Base-by-base conservation (phyloP, 2,113 vertebrate species). In the Ictidomys tridecemlineatus region DNA sequence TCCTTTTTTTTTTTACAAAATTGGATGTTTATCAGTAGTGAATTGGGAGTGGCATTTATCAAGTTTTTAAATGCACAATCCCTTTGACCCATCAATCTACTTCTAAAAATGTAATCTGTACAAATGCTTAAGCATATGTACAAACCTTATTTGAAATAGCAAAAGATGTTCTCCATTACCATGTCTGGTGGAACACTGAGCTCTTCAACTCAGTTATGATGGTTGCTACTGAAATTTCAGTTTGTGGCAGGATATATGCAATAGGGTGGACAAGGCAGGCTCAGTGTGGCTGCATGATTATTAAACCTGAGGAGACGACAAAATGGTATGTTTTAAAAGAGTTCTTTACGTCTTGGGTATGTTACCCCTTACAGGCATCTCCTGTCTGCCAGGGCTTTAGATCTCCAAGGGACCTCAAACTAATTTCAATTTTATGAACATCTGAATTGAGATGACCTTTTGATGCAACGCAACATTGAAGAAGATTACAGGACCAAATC, bases 361-460 rank as follows among this genome's bases (percentile, higher is more conserved):
- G 70, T 24, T 63, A 37, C 39, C 88, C 76, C 39, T 42, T 61
- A 20, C 13, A 39, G 87, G 70, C 32, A 56, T 30, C 85, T 65
- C 5, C 28, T 80, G 51, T 84, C 91, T 88, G 39, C 77, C 51
- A 26, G 70, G 76, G 58, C 67, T 91, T 95, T 42, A 79, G 94
- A 92, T 70, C 84, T 93, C 95, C 30, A 10, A 87, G 89, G 84
- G 70, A 89, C 76, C 26, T 89, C 67, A 67, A 70, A 39, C 90
- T 96, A 32, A 94, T 97, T 94, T 95, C 93, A 91, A 93, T 96
- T 96, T 96, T 96, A 91, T 93, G 91, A 96, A 95, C 69, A 83
- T 96, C 73, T 89, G 94, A 95, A 82, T 89, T 10, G 61, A 85
- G 86, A 94, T 96, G 93, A 96, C 95, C 91, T 97, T 98, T 96